These are phyloP conservation scores for Lepidostoma basale DNA, from an alignment of 1,140 invertebrate species.

Conservation along the genomic window DNA sequence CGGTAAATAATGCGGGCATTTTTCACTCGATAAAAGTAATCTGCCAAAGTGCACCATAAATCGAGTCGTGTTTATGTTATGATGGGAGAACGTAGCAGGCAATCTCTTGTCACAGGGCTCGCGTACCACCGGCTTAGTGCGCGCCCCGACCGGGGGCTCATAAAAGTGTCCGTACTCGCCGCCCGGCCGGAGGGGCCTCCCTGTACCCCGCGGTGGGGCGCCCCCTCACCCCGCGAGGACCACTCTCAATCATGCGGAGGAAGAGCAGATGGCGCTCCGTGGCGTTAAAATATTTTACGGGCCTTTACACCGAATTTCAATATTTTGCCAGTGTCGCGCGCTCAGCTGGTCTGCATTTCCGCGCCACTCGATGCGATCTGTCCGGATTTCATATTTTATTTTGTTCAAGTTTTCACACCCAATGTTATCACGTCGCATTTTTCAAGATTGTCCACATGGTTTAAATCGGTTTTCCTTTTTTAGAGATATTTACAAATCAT, in stretches of 20 bases:
- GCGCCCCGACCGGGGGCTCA: too few species aligned
- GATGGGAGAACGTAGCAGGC: not conserved
- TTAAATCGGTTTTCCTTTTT: too few species aligned
- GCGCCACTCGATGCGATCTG: not conserved
- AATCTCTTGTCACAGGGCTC: not conserved
- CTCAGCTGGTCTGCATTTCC: constrained; percentile 17
- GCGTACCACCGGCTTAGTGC: too few species aligned
- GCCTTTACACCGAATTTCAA: constrained; percentile 33
- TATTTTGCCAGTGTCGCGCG: constrained; percentile 33
- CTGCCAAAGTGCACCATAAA: constrained; percentile 33
- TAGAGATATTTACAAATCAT: too few species aligned
- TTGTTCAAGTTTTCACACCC: not conserved
- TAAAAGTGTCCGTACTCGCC: not conserved
- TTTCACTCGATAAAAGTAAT: constrained; percentile 31
- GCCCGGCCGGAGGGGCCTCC: not conserved
- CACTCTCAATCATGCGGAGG: constrained; percentile 40
- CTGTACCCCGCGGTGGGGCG: too few species aligned
- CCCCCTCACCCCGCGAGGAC: too few species aligned
- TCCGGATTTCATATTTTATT: not conserved
- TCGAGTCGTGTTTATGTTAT: constrained; percentile 16
- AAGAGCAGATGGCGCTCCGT: constrained; percentile 33
- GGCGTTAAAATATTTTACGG: constrained; percentile 36
- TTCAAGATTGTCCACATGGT: too few species aligned
- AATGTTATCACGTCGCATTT: not conserved
- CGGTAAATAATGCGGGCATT: not conserved